Conservation (phyloP, 37 sponge, comb jelly and placozoan species). For the Eunapius fragilis region DNA sequence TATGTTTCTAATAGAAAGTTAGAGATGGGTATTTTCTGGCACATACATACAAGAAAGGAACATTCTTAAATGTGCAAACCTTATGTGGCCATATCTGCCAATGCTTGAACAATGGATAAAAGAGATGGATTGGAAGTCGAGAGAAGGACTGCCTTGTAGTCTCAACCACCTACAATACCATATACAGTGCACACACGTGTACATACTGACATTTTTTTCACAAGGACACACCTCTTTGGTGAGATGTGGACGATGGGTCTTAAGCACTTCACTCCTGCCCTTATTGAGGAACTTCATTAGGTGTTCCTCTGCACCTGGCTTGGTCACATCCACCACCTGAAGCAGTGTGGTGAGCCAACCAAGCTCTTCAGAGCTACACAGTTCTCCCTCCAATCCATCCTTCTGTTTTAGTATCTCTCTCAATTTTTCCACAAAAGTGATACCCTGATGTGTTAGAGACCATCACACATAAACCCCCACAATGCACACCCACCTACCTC, state of each 20-base stretch:
- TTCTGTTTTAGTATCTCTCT: background rate
- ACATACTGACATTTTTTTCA: background rate
- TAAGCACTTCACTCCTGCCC: conserved; percentile 15
- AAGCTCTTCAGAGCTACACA: conserved; percentile 3
- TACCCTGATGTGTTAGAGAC: background rate
- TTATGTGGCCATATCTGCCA: conserved; percentile 18
- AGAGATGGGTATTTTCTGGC: too few relatives aligned
- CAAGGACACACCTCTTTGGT: conserved; percentile 13
- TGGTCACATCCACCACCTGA: conserved; percentile 44
- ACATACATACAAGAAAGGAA: too few relatives aligned
- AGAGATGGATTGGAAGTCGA: conserved; percentile 3
- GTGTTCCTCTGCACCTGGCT: background rate
- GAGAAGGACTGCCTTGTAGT: background rate
- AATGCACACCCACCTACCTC: background rate
- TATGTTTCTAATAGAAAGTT: too few relatives aligned
- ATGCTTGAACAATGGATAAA: conserved; percentile 14
- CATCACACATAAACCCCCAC: background rate
- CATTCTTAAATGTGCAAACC: background rate
- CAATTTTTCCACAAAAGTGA: conserved; percentile 13
- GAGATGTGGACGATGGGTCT: background rate
- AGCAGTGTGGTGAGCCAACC: conserved; percentile 42
- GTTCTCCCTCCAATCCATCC: background rate
- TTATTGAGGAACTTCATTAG: conserved; percentile 7
- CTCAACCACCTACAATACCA: background rate
- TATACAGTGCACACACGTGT: background rate